These are phyloP conservation scores for Andricus grossulariae DNA, from an alignment of 1,140 invertebrate species.

Conservation along the genomic window DNA sequence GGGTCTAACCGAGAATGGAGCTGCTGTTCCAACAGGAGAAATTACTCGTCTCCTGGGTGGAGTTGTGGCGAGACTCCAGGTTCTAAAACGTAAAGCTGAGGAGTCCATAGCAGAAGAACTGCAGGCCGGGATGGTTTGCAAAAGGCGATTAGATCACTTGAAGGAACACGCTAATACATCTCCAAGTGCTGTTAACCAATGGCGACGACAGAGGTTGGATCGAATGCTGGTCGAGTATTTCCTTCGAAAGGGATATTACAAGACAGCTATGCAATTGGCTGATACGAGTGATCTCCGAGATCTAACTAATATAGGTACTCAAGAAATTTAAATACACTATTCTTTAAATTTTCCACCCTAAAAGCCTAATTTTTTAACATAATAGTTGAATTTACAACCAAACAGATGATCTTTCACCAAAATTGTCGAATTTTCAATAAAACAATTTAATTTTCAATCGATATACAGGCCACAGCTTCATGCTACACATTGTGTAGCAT, in stretches of 20 bases:
- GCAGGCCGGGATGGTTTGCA: slow-evolving; percentile 89
- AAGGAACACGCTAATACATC: slow-evolving; percentile 84
- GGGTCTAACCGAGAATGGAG: slow-evolving; percentile 77
- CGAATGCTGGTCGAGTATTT: slow-evolving; percentile 98
- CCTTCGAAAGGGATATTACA: slow-evolving; percentile 96
- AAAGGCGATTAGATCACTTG: slow-evolving; percentile 93
- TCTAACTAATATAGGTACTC: slow-evolving; percentile 90
- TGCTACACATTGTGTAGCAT: no score
- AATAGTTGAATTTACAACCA: no score
- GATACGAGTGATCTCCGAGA: slow-evolving; percentile 89
- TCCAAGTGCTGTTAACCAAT: slow-evolving; percentile 82
- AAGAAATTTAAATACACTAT: background rate
- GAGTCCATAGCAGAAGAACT: slow-evolving; percentile 95
- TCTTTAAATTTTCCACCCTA: no score
- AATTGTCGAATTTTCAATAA: no score
- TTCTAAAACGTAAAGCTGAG: slow-evolving; percentile 95
- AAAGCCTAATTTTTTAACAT: no score
- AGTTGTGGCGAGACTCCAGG: slow-evolving; percentile 92
- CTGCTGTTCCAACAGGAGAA: slow-evolving; percentile 79
- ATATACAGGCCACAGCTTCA: no score
- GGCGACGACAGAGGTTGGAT: slow-evolving; percentile 92
- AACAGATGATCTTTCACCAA: no score
- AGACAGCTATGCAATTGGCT: slow-evolving; percentile 91
- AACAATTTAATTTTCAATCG: no score
- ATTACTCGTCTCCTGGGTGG: slow-evolving; percentile 89